Percentiles rank a stretch among this genome's conserved stretches.
Conservation (phyloP, 2,113 vertebrate species). For the Toxotes jaculatrix region DNA sequence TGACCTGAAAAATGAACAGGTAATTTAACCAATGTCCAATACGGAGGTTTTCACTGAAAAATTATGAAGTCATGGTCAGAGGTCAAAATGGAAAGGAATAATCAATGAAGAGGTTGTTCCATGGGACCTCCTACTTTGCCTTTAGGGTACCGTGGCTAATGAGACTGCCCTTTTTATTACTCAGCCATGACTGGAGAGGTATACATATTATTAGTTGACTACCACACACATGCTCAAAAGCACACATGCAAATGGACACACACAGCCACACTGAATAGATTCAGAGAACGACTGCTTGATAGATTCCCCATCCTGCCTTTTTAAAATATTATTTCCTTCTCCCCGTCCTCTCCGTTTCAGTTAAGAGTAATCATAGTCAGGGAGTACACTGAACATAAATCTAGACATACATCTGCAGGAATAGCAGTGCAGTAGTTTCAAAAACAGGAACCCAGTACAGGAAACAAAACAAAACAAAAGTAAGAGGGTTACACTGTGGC, state of each 20-base stretch:
- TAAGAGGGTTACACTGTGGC: background rate
- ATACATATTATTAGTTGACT: slow-evolving; percentile 9
- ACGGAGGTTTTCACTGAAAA: background rate
- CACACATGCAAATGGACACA: background rate
- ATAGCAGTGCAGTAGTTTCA: background rate
- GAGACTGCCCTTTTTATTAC: slow-evolving; percentile 29
- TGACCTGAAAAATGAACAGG: slow-evolving; percentile 30
- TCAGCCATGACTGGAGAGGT: slow-evolving; percentile 21
- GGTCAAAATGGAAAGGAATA: slow-evolving; percentile 50
- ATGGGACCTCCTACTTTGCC: slow-evolving; percentile 24
- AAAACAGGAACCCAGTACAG: background rate
- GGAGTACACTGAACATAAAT: slow-evolving; percentile 18
- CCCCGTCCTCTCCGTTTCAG: background rate
- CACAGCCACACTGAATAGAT: slow-evolving; percentile 15
- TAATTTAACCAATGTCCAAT: slow-evolving; percentile 32
- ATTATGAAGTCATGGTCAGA: slow-evolving; percentile 52
- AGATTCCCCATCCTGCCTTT: slow-evolving; percentile 1
- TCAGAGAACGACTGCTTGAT: background rate
- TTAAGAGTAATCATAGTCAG: slow-evolving; percentile 35
- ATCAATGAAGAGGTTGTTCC: slow-evolving; percentile 38
- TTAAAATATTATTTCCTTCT: background rate
- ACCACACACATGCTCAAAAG: background rate
- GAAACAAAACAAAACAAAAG: background rate
- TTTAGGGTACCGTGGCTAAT: slow-evolving; percentile 30
- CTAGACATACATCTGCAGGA: slow-evolving; percentile 17